These are phyloP conservation scores for Choreutis nemorana DNA, from an alignment of 2,888 invertebrate genomes.

Conservation along the genomic window DNA sequence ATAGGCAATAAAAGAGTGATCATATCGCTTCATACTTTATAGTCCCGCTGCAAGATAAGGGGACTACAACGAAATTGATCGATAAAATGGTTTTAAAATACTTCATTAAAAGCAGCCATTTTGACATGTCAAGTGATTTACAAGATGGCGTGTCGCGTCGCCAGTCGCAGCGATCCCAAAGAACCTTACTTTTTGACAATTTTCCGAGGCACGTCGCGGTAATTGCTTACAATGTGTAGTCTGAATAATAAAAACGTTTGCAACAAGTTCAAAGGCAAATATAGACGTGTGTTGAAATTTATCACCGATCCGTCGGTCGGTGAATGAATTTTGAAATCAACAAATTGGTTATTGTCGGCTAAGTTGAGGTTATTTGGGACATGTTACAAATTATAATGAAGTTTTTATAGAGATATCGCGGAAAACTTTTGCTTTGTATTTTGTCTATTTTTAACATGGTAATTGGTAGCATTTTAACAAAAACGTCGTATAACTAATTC, in stretches of 20 bases:
- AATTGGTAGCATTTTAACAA: no score
- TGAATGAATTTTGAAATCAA: slow-evolving; percentile 38
- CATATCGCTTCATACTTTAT: slow-evolving; percentile 10
- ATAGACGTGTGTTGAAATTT: slow-evolving; percentile 60
- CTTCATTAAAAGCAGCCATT: slow-evolving; percentile 18
- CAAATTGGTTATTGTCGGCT: slow-evolving; percentile 26
- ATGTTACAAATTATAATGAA: slow-evolving; percentile 33
- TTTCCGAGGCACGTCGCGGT: slow-evolving; percentile 50
- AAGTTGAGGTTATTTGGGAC: slow-evolving; percentile 21
- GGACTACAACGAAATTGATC: slow-evolving; percentile 25
- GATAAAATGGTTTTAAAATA: slow-evolving; percentile 23
- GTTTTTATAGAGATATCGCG: slow-evolving; percentile 26
- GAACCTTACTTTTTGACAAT: slow-evolving; percentile 40
- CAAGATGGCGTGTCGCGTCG: slow-evolving; percentile 11
- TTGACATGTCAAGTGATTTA: slow-evolving; percentile 21
- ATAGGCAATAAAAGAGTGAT: slow-evolving; percentile 43
- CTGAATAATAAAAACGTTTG: slow-evolving; percentile 53
- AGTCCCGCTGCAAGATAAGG: slow-evolving; percentile 19
- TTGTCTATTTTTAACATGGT: no score
- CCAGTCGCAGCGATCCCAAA: slow-evolving; percentile 6
- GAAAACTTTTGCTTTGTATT: no score
- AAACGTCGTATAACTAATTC: no score
- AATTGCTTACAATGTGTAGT: slow-evolving; percentile 45
- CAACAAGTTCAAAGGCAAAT: slow-evolving; percentile 59
- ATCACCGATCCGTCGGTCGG: slow-evolving; percentile 39